phyloP scores from a whole-genome alignment of 2,888 invertebrate species.

The Yponomeuta plumbellus region DNA sequence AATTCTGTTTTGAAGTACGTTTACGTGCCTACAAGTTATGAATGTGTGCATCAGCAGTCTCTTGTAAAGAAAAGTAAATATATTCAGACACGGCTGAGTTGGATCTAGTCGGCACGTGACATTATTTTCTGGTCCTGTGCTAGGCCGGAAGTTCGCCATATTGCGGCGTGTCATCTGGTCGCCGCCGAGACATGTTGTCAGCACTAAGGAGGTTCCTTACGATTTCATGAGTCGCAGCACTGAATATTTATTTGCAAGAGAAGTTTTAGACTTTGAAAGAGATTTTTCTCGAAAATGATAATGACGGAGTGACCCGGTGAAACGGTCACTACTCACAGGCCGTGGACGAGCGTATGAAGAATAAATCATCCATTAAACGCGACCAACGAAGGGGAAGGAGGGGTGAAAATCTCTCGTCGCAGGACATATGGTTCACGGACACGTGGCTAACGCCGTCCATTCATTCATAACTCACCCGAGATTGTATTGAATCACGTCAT shows the following conservation, averaged over 20 bases:
- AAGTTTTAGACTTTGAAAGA: not conserved
- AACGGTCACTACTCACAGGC: conserved; percentile 5
- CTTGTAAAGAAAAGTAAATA: not conserved
- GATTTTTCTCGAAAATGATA: not conserved
- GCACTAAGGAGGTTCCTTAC: conserved; percentile 17
- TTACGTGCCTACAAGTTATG: not conserved
- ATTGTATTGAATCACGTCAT: conserved; percentile 28
- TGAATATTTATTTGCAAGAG: not conserved
- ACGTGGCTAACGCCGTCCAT: conserved; percentile 23
- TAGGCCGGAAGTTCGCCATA: conserved; percentile 42
- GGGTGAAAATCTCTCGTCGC: conserved; percentile 47
- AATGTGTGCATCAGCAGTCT: not conserved
- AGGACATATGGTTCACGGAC: conserved; percentile 22
- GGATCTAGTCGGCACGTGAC: conserved; percentile 27
- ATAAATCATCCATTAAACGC: conserved; percentile 62
- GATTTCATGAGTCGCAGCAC: conserved; percentile 3
- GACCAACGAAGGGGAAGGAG: conserved; percentile 46
- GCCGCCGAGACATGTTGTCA: conserved; percentile 36
- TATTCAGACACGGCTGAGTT: not conserved
- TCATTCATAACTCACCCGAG: conserved; percentile 38
- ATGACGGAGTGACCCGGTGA: not conserved
- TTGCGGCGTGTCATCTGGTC: conserved; percentile 47
- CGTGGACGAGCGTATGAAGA: conserved; percentile 23
- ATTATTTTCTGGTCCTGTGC: conserved; percentile 36
- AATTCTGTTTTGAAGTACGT: not conserved